A percentile compares a stretch with the other conserved stretches of the same genome.
phyloP scores from a whole-genome alignment of 2,888 invertebrate genomes.

The Apeira syringaria region DNA sequence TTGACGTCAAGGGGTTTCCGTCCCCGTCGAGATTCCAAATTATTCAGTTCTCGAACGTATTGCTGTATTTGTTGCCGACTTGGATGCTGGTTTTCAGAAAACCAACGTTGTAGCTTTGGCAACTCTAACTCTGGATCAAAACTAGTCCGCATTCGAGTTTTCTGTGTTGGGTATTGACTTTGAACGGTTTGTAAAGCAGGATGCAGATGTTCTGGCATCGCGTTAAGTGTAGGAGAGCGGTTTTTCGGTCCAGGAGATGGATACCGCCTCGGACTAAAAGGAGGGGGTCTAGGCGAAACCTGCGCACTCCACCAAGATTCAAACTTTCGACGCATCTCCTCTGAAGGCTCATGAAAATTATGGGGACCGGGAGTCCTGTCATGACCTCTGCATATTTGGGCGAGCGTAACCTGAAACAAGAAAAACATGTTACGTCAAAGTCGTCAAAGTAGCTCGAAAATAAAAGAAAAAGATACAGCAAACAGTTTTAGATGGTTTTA shows the following conservation, averaged over 20 bases:
- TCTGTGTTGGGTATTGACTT: constrained; percentile 91
- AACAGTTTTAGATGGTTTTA: constrained; percentile 78
- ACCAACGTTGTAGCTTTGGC: constrained; percentile 98
- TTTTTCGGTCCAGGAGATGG: constrained; percentile 79
- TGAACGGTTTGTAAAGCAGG: constrained; percentile 91
- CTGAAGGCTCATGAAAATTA: constrained; percentile 88
- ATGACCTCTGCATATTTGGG: constrained; percentile 92
- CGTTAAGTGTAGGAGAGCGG: constrained; percentile 70
- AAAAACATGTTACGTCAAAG: constrained; percentile 42
- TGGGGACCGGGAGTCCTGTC: constrained; percentile 86
- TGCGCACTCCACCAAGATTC: constrained; percentile 95
- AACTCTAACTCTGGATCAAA: constrained; percentile 98
- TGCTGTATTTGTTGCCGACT: constrained; percentile 98
- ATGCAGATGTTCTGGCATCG: constrained; percentile 84
- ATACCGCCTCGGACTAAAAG: constrained; percentile 77
- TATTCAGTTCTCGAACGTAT: constrained; percentile 97
- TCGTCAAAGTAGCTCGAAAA: constrained; percentile 46
- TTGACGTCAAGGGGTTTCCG: constrained; percentile 97
- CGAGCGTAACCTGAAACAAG: constrained; percentile 88
- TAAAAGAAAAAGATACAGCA: constrained; percentile 58
- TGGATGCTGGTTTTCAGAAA: constrained; percentile 98
- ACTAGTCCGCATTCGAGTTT: constrained; percentile 97
- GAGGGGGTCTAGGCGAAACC: constrained; percentile 84
- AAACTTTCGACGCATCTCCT: constrained; percentile 94
- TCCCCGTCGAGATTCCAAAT: constrained; percentile 95